Percentiles rank a stretch among this genome's conserved stretches.
These are phyloP conservation scores for Malurus splendens DNA, from an alignment of 2,797 vertebrate species.

Conservation along the genomic window DNA sequence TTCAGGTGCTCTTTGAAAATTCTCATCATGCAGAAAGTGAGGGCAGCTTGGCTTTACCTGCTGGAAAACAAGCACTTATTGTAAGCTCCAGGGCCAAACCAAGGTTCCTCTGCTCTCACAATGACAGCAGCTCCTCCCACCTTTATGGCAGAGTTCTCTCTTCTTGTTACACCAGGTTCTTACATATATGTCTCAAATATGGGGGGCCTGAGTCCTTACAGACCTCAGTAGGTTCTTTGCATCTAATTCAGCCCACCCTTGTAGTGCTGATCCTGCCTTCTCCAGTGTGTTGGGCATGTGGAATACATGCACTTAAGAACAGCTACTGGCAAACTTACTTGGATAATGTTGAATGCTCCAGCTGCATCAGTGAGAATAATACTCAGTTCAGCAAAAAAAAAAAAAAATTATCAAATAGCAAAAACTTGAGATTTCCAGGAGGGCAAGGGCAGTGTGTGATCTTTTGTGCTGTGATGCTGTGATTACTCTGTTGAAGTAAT, in stretches of 20 bases:
- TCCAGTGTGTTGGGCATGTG: background rate
- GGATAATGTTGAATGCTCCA: background rate
- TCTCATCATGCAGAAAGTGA: constrained; percentile 31
- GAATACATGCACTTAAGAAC: background rate
- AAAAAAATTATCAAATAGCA: background rate
- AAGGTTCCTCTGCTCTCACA: background rate
- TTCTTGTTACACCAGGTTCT: background rate
- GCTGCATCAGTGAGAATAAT: background rate
- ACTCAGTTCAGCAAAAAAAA: background rate
- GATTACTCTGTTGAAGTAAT: background rate
- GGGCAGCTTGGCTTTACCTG: constrained; percentile 42
- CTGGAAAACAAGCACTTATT: constrained; percentile 43
- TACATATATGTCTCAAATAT: background rate
- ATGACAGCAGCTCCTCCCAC: background rate
- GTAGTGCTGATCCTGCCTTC: background rate
- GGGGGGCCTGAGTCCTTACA: background rate
- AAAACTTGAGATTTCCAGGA: background rate
- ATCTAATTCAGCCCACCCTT: background rate
- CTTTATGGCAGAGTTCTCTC: background rate
- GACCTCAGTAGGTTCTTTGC: background rate
- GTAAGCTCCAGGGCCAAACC: constrained; percentile 13
- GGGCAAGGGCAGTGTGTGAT: accelerated
- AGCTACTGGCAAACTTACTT: background rate
- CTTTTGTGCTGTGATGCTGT: background rate
- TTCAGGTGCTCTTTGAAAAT: constrained; percentile 57